phyloP scores from a whole-genome alignment of 2,888 invertebrate species.

The Anoplius nigerrimus region DNA sequence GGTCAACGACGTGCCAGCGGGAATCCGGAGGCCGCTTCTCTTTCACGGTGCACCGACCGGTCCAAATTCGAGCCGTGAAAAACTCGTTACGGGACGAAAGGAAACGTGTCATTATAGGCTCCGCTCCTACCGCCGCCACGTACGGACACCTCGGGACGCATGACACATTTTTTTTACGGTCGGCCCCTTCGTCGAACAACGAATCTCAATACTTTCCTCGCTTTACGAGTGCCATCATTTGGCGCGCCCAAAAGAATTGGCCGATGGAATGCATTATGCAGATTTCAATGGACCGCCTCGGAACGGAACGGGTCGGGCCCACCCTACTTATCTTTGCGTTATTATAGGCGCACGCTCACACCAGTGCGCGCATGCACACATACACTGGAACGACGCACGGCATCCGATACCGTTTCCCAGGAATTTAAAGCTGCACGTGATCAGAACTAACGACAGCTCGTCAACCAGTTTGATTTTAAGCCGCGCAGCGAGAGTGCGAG shows the following conservation, averaged over 20 bases:
- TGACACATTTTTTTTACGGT: no score
- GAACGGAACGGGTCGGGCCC: conserved; percentile 17
- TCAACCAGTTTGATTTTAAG: conserved; percentile 23
- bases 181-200: no score
- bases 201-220: no score
- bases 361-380: no score
- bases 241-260: conserved; percentile 33
- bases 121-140: no score
- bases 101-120: no score
- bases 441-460: conserved; percentile 29
- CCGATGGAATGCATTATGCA: conserved; percentile 42
- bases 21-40: conserved; percentile 5
- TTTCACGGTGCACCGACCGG: no score
- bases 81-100: no score
- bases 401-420: conserved; percentile 39
- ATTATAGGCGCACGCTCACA: no score
- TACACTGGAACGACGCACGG: conserved; percentile 33
- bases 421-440: conserved; percentile 18
- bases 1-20: conserved; percentile 47
- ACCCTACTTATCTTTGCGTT: conserved; percentile 18
- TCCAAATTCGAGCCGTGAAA: no score
- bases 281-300: conserved; percentile 23
- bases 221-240: background rate
- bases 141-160: no score
- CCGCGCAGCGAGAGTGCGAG: conserved; percentile 3